Conservation (phyloP, 2,797 vertebrate genomes). For the Acipenser oxyrinchus region DNA sequence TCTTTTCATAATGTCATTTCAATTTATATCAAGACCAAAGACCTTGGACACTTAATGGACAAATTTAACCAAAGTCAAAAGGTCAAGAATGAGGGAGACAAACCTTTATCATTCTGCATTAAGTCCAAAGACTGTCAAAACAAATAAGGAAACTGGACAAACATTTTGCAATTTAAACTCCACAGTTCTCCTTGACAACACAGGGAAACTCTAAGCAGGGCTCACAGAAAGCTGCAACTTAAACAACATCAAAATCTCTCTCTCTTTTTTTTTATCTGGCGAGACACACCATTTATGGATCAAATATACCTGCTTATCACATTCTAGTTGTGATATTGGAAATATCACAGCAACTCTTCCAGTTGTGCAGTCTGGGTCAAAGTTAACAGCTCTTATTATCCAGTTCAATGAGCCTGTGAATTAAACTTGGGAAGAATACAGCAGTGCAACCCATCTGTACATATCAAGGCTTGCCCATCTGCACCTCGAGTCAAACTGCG, state of each 20-base stretch:
- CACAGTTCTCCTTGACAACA: neutral
- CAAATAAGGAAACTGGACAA: neutral
- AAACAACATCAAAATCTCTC: neutral
- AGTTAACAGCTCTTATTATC: slow-evolving; percentile 14
- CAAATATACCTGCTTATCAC: neutral
- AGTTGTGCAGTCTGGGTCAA: neutral
- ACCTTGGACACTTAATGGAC: slow-evolving; percentile 3
- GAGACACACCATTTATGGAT: neutral
- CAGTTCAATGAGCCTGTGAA: slow-evolving; percentile 8
- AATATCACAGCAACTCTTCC: neutral
- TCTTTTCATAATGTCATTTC: no score
- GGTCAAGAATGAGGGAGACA: neutral
- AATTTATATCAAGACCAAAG: neutral
- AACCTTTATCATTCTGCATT: neutral
- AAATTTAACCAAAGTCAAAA: neutral
- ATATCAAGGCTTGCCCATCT: neutral
- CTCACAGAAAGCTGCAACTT: neutral
- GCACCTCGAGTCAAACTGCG: neutral
- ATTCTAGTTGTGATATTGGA: neutral
- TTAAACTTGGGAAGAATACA: neutral
- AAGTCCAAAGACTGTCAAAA: neutral
- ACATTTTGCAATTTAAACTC: neutral
- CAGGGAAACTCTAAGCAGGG: neutral
- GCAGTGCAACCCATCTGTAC: neutral
- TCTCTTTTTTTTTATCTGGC: neutral